Percentiles rank a stretch among this genome's conserved stretches.
phyloP scores from a whole-genome alignment of 2,888 invertebrate genomes.

The Hoplodrina ambigua region DNA sequence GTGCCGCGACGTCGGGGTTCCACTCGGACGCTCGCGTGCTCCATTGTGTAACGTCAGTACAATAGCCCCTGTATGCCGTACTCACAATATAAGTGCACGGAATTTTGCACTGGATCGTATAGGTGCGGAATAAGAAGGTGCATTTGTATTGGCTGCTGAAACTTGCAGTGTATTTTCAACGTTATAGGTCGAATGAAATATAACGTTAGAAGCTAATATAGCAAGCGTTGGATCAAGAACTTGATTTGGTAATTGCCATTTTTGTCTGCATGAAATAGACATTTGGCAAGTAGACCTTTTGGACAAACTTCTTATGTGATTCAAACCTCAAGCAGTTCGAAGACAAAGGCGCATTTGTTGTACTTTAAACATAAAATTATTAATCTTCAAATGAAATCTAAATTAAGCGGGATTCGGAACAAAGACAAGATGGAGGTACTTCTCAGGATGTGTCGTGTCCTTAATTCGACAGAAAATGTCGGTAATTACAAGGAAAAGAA shows the following conservation, averaged over 20 bases:
- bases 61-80: slow-evolving; percentile 57
- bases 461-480: slow-evolving; percentile 35
- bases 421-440: slow-evolving; percentile 28
- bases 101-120: slow-evolving; percentile 48
- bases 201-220: background rate
- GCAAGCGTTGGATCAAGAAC: background rate
- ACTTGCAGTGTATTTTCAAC: background rate
- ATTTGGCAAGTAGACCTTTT: background rate
- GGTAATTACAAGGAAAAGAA: slow-evolving; percentile 29
- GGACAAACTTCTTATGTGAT: background rate
- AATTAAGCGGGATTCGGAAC: slow-evolving; percentile 29
- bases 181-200: background rate
- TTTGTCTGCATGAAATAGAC: too few species aligned
- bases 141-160: slow-evolving; percentile 2
- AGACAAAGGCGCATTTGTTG: slow-evolving; percentile 16
- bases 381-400: slow-evolving; percentile 36
- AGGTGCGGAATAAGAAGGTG: slow-evolving; percentile 23
- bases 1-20: slow-evolving; percentile 55
- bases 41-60: slow-evolving; percentile 73
- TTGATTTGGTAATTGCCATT: too few species aligned
- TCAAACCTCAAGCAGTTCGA: background rate
- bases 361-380: background rate
- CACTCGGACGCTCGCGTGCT: slow-evolving; percentile 69
- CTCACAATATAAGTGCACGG: slow-evolving; percentile 46
- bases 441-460: slow-evolving; percentile 42